A percentile compares a stretch with the other conserved stretches of the same genome.
These are phyloP conservation scores for Helicorthomorpha holstii DNA, from an alignment of 1,140 invertebrate genomes.

Conservation along the genomic window DNA sequence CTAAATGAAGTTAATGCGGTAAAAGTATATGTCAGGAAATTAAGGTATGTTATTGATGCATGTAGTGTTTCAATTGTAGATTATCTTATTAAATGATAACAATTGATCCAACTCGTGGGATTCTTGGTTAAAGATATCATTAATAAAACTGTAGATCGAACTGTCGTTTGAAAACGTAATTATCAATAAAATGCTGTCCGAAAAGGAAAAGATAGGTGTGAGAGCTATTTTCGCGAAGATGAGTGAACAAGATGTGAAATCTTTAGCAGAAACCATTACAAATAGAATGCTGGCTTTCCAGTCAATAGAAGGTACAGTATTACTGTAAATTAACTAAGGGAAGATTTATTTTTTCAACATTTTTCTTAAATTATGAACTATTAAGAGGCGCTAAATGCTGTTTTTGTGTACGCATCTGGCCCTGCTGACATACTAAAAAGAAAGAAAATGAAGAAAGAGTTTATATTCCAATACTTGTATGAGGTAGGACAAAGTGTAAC, in stretches of 20 bases:
- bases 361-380: background rate
- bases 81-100: too few relatives aligned
- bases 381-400: background rate
- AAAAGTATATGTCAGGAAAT: too few relatives aligned
- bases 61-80: too few relatives aligned
- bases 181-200: background rate
- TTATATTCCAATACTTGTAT: constrained; percentile 1
- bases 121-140: too few relatives aligned
- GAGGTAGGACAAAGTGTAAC: background rate
- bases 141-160: too few relatives aligned
- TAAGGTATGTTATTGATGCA: too few relatives aligned
- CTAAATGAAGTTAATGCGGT: too few relatives aligned
- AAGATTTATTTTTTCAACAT: background rate
- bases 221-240: background rate
- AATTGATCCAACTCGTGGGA: too few relatives aligned
- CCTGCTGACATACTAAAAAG: background rate
- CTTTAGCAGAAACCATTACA: background rate
- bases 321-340: background rate
- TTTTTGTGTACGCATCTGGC: background rate
- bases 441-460: constrained; percentile 1
- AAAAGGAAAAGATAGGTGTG: background rate
- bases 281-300: background rate
- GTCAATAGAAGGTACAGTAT: background rate
- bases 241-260: background rate
- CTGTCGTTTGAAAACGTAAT: background rate